Evolutionary conservation across 2,113 vertebrate genomes (phyloP).

Genomic region (Dendrocopos noguchii): DNA sequence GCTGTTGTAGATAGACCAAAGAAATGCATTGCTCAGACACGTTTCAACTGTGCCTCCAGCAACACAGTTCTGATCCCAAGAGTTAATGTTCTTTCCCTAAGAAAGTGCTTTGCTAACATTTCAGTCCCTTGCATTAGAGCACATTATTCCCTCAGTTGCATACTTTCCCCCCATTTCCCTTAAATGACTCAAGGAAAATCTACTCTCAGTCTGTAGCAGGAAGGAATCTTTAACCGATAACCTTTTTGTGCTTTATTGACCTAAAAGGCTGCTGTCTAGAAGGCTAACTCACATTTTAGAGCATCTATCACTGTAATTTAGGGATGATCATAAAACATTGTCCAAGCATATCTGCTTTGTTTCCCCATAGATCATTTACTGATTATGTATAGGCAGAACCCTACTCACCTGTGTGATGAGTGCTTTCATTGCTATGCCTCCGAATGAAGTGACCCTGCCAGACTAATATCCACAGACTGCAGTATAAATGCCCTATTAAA

Average conservation of each 20-base stretch:
- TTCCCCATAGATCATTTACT: background rate
- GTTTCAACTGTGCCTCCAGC: background rate
- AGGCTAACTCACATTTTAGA: background rate
- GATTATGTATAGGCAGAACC: background rate
- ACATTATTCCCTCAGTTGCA: background rate
- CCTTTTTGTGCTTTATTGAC: background rate
- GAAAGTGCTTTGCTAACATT: conserved; percentile 10
- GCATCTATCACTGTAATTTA: background rate
- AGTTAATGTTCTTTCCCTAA: background rate
- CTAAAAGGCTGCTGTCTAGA: background rate
- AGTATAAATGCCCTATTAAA: conserved; percentile 28
- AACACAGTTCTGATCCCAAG: background rate
- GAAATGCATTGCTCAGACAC: background rate
- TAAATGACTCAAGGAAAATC: conserved; percentile 21
- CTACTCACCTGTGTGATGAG: background rate
- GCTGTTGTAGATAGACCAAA: background rate
- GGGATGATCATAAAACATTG: background rate
- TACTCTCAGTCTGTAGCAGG: background rate
- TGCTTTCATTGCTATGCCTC: background rate
- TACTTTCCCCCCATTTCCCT: background rate
- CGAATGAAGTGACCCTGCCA: background rate
- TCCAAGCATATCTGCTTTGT: background rate
- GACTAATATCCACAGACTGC: background rate
- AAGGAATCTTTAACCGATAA: background rate
- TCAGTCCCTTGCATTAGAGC: background rate